phyloP scores from a whole-genome alignment of 1,140 invertebrate genomes.

The Diorhabda sublineata region DNA sequence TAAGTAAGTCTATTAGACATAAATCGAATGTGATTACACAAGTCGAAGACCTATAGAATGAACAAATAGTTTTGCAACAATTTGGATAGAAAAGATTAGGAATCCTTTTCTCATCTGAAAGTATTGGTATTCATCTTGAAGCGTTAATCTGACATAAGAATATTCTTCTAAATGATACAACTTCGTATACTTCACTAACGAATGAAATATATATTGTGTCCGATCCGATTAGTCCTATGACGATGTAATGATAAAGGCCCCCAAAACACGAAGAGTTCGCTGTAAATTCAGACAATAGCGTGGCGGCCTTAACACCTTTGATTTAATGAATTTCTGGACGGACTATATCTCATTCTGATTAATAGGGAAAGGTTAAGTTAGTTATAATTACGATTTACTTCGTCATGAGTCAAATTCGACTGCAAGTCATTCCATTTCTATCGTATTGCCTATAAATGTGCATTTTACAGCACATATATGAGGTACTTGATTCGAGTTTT shows the following conservation, averaged over 20 bases:
- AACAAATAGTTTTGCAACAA: too few relatives aligned
- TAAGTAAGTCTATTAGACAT: too few relatives aligned
- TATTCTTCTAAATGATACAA: neutral
- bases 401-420: neutral
- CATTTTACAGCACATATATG: too few relatives aligned
- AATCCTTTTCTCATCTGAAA: too few relatives aligned
- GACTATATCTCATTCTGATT: slow-evolving; percentile 16
- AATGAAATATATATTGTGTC: slow-evolving; percentile 4
- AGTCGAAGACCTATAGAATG: too few relatives aligned
- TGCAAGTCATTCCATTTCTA: neutral
- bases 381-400: slow-evolving; percentile 3
- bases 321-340: slow-evolving; percentile 9
- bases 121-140: too few relatives aligned
- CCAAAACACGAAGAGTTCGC: slow-evolving; percentile 7
- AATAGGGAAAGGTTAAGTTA: slow-evolving; percentile 15
- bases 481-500: too few relatives aligned
- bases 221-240: slow-evolving; percentile 6
- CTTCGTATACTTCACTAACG: neutral
- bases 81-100: too few relatives aligned
- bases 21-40: too few relatives aligned
- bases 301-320: slow-evolving; percentile 12
- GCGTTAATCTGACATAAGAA: too few relatives aligned
- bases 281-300: slow-evolving; percentile 12
- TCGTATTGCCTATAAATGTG: too few relatives aligned
- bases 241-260: slow-evolving; percentile 10